These are phyloP conservation scores for Opisthograptis luteolata DNA, from an alignment of 2,888 invertebrate species.

Conservation along the genomic window DNA sequence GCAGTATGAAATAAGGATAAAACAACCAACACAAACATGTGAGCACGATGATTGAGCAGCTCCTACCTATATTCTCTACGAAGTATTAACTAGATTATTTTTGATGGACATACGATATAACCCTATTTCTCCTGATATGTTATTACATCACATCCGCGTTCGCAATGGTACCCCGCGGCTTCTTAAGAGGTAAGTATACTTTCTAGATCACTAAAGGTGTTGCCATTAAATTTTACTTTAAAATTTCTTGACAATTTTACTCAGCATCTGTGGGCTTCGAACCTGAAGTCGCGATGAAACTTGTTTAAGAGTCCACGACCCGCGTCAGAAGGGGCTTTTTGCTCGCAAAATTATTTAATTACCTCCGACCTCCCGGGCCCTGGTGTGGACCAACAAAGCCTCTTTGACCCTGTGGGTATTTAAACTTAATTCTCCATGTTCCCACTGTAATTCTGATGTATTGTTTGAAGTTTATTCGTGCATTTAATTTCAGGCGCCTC, in stretches of 20 bases:
- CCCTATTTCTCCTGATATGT: no score
- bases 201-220: no score
- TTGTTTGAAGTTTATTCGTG: conserved; percentile 41
- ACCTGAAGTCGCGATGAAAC: conserved; percentile 42
- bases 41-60: no score
- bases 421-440: conserved; percentile 50
- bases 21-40: no score
- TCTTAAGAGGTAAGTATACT: no score
- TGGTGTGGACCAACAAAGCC: conserved; percentile 44
- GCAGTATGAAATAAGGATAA: no score
- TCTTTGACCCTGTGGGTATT: conserved; percentile 42
- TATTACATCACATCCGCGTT: no score
- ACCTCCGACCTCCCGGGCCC: conserved; percentile 26
- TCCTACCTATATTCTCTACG: no score
- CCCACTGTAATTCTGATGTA: conserved; percentile 39
- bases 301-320: conserved; percentile 46
- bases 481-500: conserved; percentile 36
- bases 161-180: no score
- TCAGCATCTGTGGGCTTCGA: conserved; percentile 1
- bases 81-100: no score
- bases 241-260: background rate
- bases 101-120: no score
- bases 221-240: background rate
- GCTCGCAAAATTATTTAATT: conserved; percentile 52
- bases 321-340: conserved; percentile 40